These are phyloP conservation scores for Scyliorhinus canicula DNA, from an alignment of 2,797 vertebrate species.

Conservation along the genomic window DNA sequence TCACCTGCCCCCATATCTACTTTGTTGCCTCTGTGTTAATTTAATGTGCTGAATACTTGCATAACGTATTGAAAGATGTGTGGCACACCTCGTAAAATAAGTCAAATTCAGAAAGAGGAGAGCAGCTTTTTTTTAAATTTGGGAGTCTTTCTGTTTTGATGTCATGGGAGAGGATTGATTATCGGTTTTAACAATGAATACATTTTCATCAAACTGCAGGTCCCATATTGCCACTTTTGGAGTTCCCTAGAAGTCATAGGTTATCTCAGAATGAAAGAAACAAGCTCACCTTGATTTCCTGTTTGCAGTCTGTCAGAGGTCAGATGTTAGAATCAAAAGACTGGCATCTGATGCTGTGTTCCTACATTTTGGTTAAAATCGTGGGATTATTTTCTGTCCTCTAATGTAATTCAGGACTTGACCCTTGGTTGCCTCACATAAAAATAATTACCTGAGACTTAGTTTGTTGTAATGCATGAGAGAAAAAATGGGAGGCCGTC, in stretches of 20 bases:
- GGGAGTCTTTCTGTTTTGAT: no score
- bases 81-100: no score
- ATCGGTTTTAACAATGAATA: no score
- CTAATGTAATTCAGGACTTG: background rate
- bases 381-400: background rate
- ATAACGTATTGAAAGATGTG: no score
- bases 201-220: no score
- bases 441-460: background rate
- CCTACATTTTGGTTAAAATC: background rate
- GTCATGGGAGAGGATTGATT: no score
- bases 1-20: background rate
- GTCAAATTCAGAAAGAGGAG: no score
- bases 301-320: background rate
- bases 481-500: background rate
- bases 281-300: background rate
- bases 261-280: no score
- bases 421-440: background rate
- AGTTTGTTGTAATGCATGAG: background rate
- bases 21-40: background rate
- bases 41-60: no score
- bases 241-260: no score
- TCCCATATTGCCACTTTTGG: no score
- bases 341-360: background rate
- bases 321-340: background rate
- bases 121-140: no score